phyloP scores from a whole-genome alignment of 2,113 vertebrate species.

The Lepus timidus region DNA sequence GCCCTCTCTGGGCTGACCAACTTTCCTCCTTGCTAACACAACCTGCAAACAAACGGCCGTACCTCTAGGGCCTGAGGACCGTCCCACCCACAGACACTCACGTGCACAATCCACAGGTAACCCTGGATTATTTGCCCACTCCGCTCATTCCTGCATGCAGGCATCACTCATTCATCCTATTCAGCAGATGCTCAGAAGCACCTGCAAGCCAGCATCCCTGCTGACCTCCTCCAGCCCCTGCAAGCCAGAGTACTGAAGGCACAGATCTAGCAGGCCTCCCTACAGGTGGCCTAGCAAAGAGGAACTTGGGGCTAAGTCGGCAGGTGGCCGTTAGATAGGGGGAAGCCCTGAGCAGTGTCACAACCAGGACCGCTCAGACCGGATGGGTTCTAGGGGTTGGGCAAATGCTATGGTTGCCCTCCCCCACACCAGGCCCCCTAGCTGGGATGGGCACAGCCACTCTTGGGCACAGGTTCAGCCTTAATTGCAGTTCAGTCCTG shows the following conservation, averaged over 20 bases:
- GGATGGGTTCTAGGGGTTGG: background rate
- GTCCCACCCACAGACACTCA: background rate
- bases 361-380: background rate
- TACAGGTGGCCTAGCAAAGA: constrained; percentile 49
- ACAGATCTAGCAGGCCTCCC: background rate
- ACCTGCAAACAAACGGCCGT: background rate
- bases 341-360: constrained; percentile 66
- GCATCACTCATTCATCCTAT: background rate
- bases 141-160: background rate
- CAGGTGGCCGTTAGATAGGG: constrained; percentile 43
- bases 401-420: background rate
- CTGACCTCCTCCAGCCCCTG: background rate
- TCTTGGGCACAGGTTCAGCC: background rate
- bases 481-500: background rate
- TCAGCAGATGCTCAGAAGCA: background rate
- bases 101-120: background rate
- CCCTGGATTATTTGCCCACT: background rate
- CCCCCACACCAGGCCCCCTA: rapidly evolving
- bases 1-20: background rate
- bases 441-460: background rate
- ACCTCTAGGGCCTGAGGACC: background rate
- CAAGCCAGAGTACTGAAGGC: background rate
- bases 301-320: constrained; percentile 58
- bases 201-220: background rate
- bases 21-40: constrained; percentile 49